Evolutionary conservation across 2,113 vertebrate genomes (phyloP), one percentile per base, ranked within the genome.

Genomic region (Syngnathus scovelli): DNA sequence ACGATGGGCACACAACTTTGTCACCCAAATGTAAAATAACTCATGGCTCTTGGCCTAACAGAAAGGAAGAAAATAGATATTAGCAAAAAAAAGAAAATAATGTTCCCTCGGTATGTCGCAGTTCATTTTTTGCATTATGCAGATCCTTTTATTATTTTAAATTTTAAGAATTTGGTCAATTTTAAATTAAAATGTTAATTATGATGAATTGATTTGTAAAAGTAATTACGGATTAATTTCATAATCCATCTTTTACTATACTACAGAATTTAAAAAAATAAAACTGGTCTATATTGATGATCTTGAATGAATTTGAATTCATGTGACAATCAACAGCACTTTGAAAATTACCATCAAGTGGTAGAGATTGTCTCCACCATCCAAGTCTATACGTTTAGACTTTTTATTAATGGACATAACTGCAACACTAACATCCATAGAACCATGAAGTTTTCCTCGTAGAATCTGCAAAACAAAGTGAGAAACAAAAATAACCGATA

Each of bases 391-490:
- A 51, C 95, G 91, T 69, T 93, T 93, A 0, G 94, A 92, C 81
- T 95, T 96, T 85, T 93, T 95, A 83, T 98, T 98, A 83, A 98
- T 76, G 15, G 95, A 96, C 95, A 98, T 94, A 73, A 98, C 95
- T 0, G 95, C 93, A 8, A 93, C 78, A 21, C 95, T 93, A 85
- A 98, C 80, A 0, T 98, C 92, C 13, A 98, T 89, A 63, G 94
- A 91, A 0, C 95, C 96, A 0, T 94, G 95, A 23, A 94, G 87
- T 68, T 96, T 98, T 49, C 94, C 94, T 80, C 91, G 93, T 61
- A 89, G 79, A 36, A 96, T 86, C 95, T 96, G 21, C 16, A 11
- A 61, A 79, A 70, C 19, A 75, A 6, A 65, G 7, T 1, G 19
- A 43, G 54, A 15, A 56, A 21, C 27, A 43, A 49, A 48, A 46